These are phyloP conservation scores for Enteromius trimaculatus DNA, from an alignment of 2,797 vertebrate genomes.

Conservation along the genomic window DNA sequence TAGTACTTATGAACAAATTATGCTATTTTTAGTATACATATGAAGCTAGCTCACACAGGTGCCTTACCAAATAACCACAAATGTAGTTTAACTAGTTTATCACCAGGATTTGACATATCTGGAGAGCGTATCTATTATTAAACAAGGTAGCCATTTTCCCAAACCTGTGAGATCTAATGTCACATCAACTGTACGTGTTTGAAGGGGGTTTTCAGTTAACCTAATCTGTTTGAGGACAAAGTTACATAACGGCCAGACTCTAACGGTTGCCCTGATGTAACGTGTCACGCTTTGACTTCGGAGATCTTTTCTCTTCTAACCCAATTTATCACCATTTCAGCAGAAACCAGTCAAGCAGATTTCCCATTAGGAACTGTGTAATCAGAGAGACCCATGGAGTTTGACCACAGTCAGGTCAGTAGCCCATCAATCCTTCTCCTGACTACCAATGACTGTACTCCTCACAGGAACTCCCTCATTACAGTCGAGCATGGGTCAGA, in stretches of 20 bases:
- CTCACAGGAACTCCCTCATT: conserved; percentile 51
- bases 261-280: conserved; percentile 15
- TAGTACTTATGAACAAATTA: background rate
- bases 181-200: conserved; percentile 24
- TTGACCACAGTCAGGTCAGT: conserved; percentile 73
- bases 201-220: conserved; percentile 26
- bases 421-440: conserved; percentile 54
- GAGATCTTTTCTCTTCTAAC: conserved; percentile 33
- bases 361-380: conserved; percentile 61
- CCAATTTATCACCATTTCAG: conserved; percentile 64
- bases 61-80: background rate
- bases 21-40: background rate
- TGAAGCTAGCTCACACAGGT: conserved; percentile 7
- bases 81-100: background rate
- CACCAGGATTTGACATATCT: background rate
- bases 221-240: conserved; percentile 43
- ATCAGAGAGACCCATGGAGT: conserved; percentile 66
- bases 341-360: conserved; percentile 58
- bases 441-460: conserved; percentile 70
- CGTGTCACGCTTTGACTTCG: conserved; percentile 4
- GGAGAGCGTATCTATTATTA: background rate
- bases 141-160: background rate
- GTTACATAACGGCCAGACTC: conserved; percentile 34
- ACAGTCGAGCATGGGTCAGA: background rate
- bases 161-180: conserved; percentile 11